Conservation (phyloP, 2,113 vertebrate species). For the Bucco capensis region DNA sequence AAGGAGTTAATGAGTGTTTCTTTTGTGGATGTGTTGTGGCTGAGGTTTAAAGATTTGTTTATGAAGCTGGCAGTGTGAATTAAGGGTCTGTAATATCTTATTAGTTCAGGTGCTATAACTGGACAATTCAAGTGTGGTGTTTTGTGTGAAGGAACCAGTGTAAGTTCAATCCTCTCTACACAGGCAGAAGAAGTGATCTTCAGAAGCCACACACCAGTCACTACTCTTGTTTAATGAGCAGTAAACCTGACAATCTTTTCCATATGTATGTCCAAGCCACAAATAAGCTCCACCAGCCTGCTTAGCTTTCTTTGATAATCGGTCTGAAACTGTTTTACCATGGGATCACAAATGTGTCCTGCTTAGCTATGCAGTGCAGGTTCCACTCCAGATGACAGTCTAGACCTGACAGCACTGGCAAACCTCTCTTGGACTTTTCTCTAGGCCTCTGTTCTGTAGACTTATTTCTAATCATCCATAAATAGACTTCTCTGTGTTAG, state of each 20-base stretch:
- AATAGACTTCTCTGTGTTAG: conserved; percentile 58
- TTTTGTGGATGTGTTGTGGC: neutral
- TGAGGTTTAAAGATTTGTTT: neutral
- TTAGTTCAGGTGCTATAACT: neutral
- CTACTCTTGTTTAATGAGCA: neutral
- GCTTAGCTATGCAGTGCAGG: neutral
- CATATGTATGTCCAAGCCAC: neutral
- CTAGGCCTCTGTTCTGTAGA: neutral
- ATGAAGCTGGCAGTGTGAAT: neutral
- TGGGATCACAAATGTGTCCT: neutral
- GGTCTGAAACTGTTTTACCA: neutral
- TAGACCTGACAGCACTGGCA: neutral
- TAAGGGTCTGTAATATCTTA: neutral
- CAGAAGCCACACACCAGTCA: neutral
- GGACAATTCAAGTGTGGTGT: neutral
- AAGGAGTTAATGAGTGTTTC: neutral
- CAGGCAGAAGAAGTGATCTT: neutral
- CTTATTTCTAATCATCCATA: conserved; percentile 58
- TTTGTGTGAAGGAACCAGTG: neutral
- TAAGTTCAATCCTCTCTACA: neutral
- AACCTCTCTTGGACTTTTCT: neutral
- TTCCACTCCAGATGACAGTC: neutral
- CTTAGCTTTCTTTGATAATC: neutral
- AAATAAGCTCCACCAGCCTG: neutral
- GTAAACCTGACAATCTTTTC: neutral